Base-by-base conservation (phyloP, 2,797 vertebrate species). In the Xenopus petersii region DNA sequence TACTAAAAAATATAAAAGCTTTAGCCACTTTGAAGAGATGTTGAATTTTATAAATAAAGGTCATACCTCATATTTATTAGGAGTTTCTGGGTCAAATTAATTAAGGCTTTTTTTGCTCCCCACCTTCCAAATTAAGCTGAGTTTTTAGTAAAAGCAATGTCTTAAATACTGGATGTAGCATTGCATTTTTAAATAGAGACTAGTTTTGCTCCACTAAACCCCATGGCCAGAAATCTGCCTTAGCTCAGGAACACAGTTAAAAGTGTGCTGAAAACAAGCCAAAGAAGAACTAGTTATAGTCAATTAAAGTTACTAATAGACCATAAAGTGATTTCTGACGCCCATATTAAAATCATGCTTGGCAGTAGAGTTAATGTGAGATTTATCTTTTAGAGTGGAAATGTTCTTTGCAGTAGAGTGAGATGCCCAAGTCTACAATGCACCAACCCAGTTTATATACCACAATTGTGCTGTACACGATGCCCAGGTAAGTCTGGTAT, bases 381-480 rank as follows among this genome's bases (percentile, higher is more conserved):
- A 15, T 56, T 56, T 17, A 81, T 79, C 33, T 85, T 86, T 73
- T 86, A 93, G 92, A 90, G 87, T 64, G 91, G 90, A 67, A 93
- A 91, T 64, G 91, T 93, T 10, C 75, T 91, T 67, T 93, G 92
- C 83, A 93, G 85, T 85, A 86, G 91, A 82, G 82, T 93, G 82
- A 89, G 89, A 85, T 93, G 92, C 74, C 91, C 91, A 49, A 88
- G 76, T 65, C 85, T 92, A 59, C 91, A 88, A 21, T 93, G 92
- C 71, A 75, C 89, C 70, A 89, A 84, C 51, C 92, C 91, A 0
- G 82, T 92, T 60, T 88, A 90, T 0, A 82, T 90, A 8, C 89
- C 92, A 54, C 92, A 93, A 82, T 80, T 92, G 73, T 93, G 92
- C 84, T 93, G 92, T 73, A 91, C 92, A 59, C 88, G 86, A 9